A percentile compares a stretch with the other conserved stretches of the same genome.
Conservation (phyloP, 1,140 invertebrate species). For the Pogonomyrmex californicus region DNA sequence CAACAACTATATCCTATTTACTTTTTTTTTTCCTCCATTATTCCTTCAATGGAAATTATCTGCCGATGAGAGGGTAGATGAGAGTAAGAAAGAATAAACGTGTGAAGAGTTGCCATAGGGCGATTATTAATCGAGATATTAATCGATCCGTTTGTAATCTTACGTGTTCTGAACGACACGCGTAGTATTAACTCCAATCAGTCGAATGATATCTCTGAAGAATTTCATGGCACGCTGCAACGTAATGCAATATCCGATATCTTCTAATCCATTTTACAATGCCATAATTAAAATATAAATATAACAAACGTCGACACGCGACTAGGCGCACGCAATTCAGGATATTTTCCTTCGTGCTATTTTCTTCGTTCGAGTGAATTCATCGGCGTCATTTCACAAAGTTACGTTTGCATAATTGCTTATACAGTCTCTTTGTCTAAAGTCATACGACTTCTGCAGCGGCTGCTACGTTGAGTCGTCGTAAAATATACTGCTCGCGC, state of each 20-base stretch:
- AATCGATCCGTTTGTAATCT: not conserved
- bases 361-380: not conserved
- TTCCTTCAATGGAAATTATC: constrained; percentile 6
- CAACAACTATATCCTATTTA: constrained; percentile 18
- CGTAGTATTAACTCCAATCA: not conserved
- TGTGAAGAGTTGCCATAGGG: not conserved
- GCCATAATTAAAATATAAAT: constrained; percentile 8
- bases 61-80: not conserved
- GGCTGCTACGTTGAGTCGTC: not conserved
- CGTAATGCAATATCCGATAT: not conserved
- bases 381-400: not conserved
- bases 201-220: not conserved
- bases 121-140: constrained; percentile 15
- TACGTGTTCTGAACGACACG: not conserved
- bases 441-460: not conserved
- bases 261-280: not conserved
- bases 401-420: constrained; percentile 21
- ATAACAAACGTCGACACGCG: constrained; percentile 11
- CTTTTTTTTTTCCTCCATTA: not conserved
- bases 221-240: not conserved
- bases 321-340: constrained; percentile 25
- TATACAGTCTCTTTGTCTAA: not conserved
- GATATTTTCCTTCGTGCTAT: not conserved
- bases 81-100: not conserved
- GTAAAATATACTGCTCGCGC: not conserved